Percentiles rank a stretch among this genome's conserved stretches.
These are phyloP conservation scores for Xenops minutus DNA, from an alignment of 2,797 vertebrate species.

Conservation along the genomic window DNA sequence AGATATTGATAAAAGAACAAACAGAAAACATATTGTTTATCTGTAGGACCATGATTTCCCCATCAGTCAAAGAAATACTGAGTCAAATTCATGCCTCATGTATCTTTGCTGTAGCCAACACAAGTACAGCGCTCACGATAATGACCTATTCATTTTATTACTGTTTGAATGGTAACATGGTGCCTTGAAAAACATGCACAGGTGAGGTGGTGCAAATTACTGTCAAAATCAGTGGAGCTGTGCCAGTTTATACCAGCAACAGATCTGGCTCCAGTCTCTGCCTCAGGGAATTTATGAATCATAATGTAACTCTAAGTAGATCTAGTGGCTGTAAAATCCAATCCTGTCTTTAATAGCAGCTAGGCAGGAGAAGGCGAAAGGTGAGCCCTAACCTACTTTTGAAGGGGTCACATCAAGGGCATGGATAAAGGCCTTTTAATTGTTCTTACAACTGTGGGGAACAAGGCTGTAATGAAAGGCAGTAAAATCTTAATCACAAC, in stretches of 20 bases:
- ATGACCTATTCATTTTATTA: background rate
- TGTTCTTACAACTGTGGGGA: slow-evolving; percentile 9
- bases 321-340: slow-evolving; percentile 60
- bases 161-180: background rate
- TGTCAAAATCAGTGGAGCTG: slow-evolving; percentile 26
- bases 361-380: slow-evolving; percentile 51
- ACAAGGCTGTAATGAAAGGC: background rate
- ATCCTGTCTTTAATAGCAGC: slow-evolving; percentile 44
- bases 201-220: slow-evolving; percentile 36
- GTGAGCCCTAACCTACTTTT: slow-evolving; percentile 53
- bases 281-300: slow-evolving; percentile 57
- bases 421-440: slow-evolving; percentile 44
- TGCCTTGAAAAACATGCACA: slow-evolving; percentile 15
- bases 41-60: slow-evolving; percentile 51
- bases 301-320: slow-evolving; percentile 45
- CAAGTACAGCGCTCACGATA: fast-evolving
- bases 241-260: slow-evolving; percentile 53
- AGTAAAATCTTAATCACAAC: slow-evolving; percentile 42
- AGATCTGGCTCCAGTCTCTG: slow-evolving; percentile 34
- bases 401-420: slow-evolving; percentile 59
- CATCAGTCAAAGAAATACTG: slow-evolving; percentile 12
- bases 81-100: slow-evolving; percentile 42
- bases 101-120: slow-evolving; percentile 5
- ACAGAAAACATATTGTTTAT: slow-evolving; percentile 71
- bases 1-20: slow-evolving; percentile 75